Evolutionary conservation across 2,797 vertebrate genomes (phyloP).

Genomic region (Hoplostethus mediterraneus): DNA sequence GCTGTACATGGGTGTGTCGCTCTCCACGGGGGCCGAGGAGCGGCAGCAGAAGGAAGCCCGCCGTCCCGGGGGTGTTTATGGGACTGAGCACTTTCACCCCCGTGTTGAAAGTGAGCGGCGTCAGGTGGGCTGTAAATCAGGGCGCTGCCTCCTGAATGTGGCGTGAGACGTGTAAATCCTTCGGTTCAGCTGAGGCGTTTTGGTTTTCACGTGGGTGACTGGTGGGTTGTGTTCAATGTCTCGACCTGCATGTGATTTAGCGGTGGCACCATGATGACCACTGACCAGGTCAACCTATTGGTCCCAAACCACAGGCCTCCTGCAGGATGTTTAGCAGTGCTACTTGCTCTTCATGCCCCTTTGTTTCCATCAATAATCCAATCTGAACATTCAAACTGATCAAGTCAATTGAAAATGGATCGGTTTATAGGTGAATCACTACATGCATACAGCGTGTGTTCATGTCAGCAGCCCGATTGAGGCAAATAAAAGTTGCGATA

Average conservation of each 20-base stretch:
- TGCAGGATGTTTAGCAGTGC: not conserved
- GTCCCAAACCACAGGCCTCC: not conserved
- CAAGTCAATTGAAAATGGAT: not conserved
- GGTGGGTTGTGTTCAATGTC: not conserved
- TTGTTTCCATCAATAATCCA: not conserved
- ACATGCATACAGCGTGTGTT: too few species aligned
- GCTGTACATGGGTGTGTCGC: too few species aligned
- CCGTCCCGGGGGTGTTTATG: not conserved
- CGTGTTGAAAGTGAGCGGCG: conserved; percentile 22
- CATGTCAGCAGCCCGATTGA: too few species aligned
- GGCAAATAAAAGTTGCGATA: not conserved
- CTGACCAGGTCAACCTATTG: not conserved
- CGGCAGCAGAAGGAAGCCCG: not conserved
- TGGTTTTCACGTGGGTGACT: not conserved
- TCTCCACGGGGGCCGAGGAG: conserved; percentile 1
- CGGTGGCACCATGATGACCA: too few species aligned
- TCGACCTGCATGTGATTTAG: not conserved
- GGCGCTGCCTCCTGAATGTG: not conserved
- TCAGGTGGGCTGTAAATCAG: conserved; percentile 29
- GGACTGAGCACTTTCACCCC: conserved; percentile 18
- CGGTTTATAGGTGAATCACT: too few species aligned
- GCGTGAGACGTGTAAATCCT: not conserved
- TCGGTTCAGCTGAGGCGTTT: not conserved
- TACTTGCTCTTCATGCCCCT: not conserved
- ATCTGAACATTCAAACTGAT: not conserved